Percentiles rank a stretch among this genome's conserved stretches.
Evolutionary conservation across 2,888 invertebrate species (phyloP).

Genomic region (Epirrhoe alternata): DNA sequence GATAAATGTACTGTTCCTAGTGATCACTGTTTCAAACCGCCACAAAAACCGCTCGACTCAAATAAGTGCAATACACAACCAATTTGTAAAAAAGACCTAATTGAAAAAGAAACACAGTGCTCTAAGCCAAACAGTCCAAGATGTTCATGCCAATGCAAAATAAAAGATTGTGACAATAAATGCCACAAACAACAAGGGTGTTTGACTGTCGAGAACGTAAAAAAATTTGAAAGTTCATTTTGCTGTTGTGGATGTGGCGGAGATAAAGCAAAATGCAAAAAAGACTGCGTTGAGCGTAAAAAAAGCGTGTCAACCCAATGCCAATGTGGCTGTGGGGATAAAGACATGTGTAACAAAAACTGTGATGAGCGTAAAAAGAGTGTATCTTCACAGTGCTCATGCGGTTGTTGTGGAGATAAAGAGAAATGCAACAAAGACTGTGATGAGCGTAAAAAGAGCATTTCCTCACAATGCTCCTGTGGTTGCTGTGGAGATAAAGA

Average conservation of each 20-base stretch:
- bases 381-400: neutral
- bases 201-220: conserved; percentile 4
- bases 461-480: neutral
- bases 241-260: conserved; percentile 26
- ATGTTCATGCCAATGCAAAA: conserved; percentile 22
- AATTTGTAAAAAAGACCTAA: conserved; percentile 10
- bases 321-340: neutral
- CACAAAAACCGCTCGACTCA: conserved; percentile 12
- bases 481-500: neutral
- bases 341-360: conserved; percentile 9
- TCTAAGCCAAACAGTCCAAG: conserved; percentile 20
- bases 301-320: neutral
- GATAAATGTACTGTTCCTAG: conserved; percentile 9
- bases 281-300: neutral
- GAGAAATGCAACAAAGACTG: conserved; percentile 2
- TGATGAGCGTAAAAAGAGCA: neutral
- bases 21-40: conserved; percentile 9
- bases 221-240: neutral
- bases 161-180: conserved; percentile 12
- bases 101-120: conserved; percentile 32
- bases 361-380: neutral
- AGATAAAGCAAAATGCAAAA: conserved; percentile 8
- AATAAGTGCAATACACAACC: conserved; percentile 7
- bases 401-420: neutral
- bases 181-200: conserved; percentile 5